phyloP scores from a whole-genome alignment of 2,888 invertebrate genomes.

The Hirtodrosophila duncani region DNA sequence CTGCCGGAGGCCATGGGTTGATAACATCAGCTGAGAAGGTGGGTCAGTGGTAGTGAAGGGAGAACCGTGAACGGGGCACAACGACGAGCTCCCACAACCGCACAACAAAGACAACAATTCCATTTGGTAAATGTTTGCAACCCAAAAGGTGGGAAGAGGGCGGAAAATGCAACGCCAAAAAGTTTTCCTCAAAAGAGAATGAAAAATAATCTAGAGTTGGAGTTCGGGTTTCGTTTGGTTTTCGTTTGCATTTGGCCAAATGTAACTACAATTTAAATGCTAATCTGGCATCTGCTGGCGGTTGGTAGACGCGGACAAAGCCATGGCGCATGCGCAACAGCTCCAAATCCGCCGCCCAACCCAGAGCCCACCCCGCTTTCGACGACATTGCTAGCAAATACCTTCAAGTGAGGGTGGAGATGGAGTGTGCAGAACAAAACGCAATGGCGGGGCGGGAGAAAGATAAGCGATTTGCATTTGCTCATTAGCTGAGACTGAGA shows the following conservation, averaged over 20 bases:
- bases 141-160: slow-evolving; percentile 33
- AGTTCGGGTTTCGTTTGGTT: slow-evolving; percentile 29
- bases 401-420: slow-evolving; percentile 35
- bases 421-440: neutral
- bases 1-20: slow-evolving; percentile 54
- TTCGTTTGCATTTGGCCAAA: slow-evolving; percentile 54
- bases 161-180: slow-evolving; percentile 48
- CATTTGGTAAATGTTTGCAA: slow-evolving; percentile 63
- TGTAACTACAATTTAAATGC: slow-evolving; percentile 72
- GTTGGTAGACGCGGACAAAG: slow-evolving; percentile 44
- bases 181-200: slow-evolving; percentile 42
- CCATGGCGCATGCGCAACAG: slow-evolving; percentile 53
- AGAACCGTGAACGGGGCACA: slow-evolving; percentile 2
- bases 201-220: slow-evolving; percentile 57
- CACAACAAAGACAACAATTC: slow-evolving; percentile 68
- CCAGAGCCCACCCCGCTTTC: slow-evolving; percentile 11
- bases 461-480: slow-evolving; percentile 41
- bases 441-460: neutral
- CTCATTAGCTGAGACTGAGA: slow-evolving; percentile 46
- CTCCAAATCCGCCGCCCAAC: slow-evolving; percentile 43
- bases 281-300: slow-evolving; percentile 69
- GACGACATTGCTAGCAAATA: slow-evolving; percentile 13
- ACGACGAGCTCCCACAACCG: slow-evolving; percentile 46
- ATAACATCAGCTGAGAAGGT: slow-evolving; percentile 50
- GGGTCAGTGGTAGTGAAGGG: slow-evolving; percentile 22